Evolutionary conservation across 2,113 vertebrate genomes (phyloP).

Genomic region (Calypte anna): DNA sequence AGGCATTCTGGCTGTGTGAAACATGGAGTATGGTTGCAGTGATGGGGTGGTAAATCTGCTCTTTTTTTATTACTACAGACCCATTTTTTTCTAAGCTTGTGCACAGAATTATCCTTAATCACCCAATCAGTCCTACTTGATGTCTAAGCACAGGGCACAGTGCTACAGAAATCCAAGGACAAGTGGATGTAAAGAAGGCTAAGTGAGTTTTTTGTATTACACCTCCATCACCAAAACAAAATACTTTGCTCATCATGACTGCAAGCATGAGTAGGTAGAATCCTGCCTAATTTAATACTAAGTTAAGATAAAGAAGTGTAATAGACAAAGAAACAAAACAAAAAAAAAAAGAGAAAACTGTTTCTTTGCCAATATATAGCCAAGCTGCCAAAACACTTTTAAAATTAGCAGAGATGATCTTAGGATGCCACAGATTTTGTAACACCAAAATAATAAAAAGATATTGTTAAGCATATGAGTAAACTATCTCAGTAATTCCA

Average conservation of each 20-base stretch:
- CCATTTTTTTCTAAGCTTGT: neutral
- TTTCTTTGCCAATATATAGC: neutral
- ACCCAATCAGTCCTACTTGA: neutral
- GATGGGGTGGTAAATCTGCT: neutral
- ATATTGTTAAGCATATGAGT: neutral
- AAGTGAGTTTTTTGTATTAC: neutral
- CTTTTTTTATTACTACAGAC: neutral
- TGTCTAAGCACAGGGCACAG: neutral
- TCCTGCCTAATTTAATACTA: neutral
- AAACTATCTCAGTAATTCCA: neutral
- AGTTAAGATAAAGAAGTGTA: neutral
- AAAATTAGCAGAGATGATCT: neutral
- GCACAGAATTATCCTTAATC: neutral
- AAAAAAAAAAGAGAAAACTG: neutral
- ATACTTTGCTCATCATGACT: neutral
- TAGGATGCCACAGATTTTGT: neutral
- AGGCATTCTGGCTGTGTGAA: neutral
- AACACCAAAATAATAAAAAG: neutral
- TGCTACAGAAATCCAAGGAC: conserved; percentile 4
- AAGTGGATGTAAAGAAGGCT: neutral
- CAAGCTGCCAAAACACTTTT: neutral
- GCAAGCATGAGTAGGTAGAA: neutral
- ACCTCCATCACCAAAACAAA: neutral
- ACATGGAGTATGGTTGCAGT: neutral
- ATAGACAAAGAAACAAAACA: neutral